A percentile compares a stretch with the other conserved stretches of the same genome.
Conservation (phyloP, 2,888 invertebrate genomes). For the Taenaris catops region DNA sequence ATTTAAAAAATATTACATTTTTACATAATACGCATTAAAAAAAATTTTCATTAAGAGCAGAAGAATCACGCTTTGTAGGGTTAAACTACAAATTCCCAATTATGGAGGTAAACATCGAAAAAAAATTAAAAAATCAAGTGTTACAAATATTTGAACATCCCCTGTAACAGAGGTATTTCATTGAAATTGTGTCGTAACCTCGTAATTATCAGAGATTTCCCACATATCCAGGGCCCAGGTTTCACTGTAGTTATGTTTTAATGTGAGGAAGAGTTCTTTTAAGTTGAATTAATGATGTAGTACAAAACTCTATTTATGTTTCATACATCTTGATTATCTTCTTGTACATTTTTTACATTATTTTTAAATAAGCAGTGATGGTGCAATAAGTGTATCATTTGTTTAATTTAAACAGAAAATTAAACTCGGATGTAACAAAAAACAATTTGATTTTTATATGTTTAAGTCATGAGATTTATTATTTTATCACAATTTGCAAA, state of each 20-base stretch:
- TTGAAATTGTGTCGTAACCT: no score
- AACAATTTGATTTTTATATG: slow-evolving; percentile 19
- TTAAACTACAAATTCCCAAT: no score
- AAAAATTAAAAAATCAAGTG: no score
- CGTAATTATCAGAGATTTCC: no score
- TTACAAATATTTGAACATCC: no score
- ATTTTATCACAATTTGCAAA: slow-evolving; percentile 69
- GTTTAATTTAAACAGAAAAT: slow-evolving; percentile 14
- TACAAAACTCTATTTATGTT: slow-evolving; percentile 53
- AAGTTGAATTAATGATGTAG: slow-evolving; percentile 66
- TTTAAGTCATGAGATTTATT: slow-evolving; percentile 69
- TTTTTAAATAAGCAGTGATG: slow-evolving; percentile 38
- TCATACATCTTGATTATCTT: slow-evolving; percentile 30
- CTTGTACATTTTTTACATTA: slow-evolving; percentile 27
- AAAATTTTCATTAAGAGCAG: no score
- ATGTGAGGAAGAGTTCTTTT: slow-evolving; percentile 30
- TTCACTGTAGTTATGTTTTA: slow-evolving; percentile 10
- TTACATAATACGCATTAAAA: no score
- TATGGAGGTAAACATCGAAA: no score
- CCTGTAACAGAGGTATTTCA: no score
- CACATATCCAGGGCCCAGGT: no score
- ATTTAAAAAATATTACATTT: no score
- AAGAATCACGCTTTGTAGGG: no score
- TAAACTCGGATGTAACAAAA: slow-evolving; percentile 12
- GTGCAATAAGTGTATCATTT: slow-evolving; percentile 46